Conservation (phyloP, 2,888 invertebrate genomes). For the Nomada flava region DNA sequence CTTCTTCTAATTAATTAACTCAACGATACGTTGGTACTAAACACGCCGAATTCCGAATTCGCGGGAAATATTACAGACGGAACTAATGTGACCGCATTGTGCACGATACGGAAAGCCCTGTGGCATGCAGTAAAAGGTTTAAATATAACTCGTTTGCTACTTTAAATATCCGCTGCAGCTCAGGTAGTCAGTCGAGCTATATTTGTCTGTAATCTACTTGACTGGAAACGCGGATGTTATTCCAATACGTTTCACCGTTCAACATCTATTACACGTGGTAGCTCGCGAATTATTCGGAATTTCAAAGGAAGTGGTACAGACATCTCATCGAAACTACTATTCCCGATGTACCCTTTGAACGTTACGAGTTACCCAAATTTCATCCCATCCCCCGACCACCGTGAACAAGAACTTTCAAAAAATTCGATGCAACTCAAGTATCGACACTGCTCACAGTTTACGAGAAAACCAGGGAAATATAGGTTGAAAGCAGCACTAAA, state of each 20-base stretch:
- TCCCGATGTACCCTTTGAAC: background rate
- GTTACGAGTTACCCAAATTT: background rate
- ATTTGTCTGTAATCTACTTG: constrained; percentile 48
- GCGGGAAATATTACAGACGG: constrained; percentile 27
- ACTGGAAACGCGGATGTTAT: constrained; percentile 61
- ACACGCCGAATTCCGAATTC: background rate
- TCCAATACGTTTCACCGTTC: constrained; percentile 47
- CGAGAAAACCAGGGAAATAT: constrained; percentile 16
- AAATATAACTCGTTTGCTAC: constrained; percentile 64
- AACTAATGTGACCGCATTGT: constrained; percentile 54
- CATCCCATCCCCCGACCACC: background rate
- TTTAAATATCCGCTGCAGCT: constrained; percentile 56
- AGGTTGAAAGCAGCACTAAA: constrained; percentile 13
- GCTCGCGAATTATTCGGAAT: constrained; percentile 2
- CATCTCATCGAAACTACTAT: background rate
- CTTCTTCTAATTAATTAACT: constrained; percentile 1
- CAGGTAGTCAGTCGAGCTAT: constrained; percentile 55
- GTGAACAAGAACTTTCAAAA: background rate
- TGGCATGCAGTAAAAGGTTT: constrained; percentile 54
- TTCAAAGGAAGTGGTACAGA: background rate
- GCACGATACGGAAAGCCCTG: constrained; percentile 50
- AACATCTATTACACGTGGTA: constrained; percentile 34
- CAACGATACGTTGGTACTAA: background rate
- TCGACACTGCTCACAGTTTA: constrained; percentile 28
- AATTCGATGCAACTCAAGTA: constrained; percentile 5